Evolutionary conservation across 1,140 invertebrate genomes (phyloP).

Genomic region (Copidosoma floridanum): DNA sequence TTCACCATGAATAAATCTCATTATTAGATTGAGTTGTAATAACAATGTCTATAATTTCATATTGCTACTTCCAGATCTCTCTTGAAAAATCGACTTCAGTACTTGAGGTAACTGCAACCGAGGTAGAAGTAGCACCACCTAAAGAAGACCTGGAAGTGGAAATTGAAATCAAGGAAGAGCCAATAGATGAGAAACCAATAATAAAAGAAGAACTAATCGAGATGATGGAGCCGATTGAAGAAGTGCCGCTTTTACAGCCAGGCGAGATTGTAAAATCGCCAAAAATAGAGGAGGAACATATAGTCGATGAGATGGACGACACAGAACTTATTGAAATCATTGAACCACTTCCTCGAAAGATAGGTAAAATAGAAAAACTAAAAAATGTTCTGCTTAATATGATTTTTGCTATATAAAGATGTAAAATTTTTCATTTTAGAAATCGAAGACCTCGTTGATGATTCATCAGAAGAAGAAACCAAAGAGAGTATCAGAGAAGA

Average conservation of each 20-base stretch:
- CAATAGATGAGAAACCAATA: slow-evolving; percentile 45
- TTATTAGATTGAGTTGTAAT: no score
- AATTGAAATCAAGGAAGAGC: slow-evolving; percentile 34
- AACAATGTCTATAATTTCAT: no score
- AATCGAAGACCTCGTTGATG: slow-evolving; percentile 26
- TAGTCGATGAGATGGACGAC: slow-evolving; percentile 1
- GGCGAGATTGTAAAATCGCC: no score
- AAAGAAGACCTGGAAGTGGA: slow-evolving; percentile 38
- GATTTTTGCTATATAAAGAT: not conserved
- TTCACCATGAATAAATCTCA: no score
- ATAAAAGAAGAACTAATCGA: not conserved
- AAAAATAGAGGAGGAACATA: not conserved
- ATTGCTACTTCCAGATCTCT: slow-evolving; percentile 27
- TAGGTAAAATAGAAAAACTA: slow-evolving; percentile 3
- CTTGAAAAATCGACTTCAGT: slow-evolving; percentile 34
- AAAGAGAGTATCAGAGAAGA: not conserved
- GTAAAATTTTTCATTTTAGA: slow-evolving; percentile 7
- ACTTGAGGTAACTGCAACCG: slow-evolving; percentile 33
- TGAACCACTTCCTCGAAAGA: slow-evolving; percentile 20
- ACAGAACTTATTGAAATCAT: slow-evolving; percentile 23
- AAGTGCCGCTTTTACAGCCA: no score
- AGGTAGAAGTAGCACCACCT: slow-evolving; percentile 28
- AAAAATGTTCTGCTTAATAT: not conserved
- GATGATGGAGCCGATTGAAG: not conserved
- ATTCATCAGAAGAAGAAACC: slow-evolving; percentile 20